phyloP scores from a whole-genome alignment of 2,888 invertebrate species.

The Lutraria lutraria region DNA sequence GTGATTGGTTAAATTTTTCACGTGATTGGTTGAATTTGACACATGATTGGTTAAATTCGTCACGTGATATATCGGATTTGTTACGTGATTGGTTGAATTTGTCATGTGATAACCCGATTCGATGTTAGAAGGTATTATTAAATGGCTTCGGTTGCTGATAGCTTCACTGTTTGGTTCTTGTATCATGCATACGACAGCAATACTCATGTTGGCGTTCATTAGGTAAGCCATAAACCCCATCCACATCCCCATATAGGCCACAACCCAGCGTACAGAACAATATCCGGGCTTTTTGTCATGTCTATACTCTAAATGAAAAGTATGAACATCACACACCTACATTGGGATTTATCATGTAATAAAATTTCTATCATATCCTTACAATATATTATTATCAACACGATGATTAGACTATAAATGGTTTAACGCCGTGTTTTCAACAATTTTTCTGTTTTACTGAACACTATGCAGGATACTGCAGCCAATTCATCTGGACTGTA shows the following conservation, averaged over 20 bases:
- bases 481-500: no score
- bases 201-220: conserved; percentile 3
- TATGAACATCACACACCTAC: no score
- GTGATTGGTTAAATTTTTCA: no score
- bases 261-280: neutral
- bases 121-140: neutral
- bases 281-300: neutral
- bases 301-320: neutral
- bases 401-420: no score
- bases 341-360: no score
- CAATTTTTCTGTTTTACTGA: no score
- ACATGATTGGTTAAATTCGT: neutral
- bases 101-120: neutral
- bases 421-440: no score
- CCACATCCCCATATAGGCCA: conserved; percentile 5
- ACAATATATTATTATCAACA: no score
- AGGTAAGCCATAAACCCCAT: neutral
- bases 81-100: neutral
- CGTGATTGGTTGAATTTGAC: neutral
- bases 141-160: neutral
- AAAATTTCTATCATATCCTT: no score
- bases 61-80: no score
- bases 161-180: neutral
- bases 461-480: no score
- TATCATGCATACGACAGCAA: neutral